phyloP scores from a whole-genome alignment of 2,797 vertebrate genomes.

The Tokudaia tokunoshimensis region DNA sequence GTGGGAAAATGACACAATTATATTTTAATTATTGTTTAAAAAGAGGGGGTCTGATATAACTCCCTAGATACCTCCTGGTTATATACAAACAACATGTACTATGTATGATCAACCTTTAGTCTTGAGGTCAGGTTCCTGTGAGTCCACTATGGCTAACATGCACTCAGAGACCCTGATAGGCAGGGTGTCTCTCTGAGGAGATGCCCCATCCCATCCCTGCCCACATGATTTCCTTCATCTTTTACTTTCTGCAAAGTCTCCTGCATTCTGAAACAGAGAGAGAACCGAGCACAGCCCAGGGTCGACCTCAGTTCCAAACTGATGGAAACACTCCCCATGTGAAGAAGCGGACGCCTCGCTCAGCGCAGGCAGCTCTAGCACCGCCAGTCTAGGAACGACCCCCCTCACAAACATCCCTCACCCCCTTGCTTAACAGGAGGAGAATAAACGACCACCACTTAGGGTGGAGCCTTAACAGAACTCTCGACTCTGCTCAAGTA shows the following conservation, averaged over 20 bases:
- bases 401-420: neutral
- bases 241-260: constrained; percentile 27
- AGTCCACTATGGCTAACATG: neutral
- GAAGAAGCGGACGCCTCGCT: neutral
- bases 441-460: neutral
- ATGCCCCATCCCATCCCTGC: neutral
- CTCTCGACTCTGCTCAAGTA: neutral
- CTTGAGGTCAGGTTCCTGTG: neutral
- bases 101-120: neutral
- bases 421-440: neutral
- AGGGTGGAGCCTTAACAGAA: neutral
- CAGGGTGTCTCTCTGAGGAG: neutral
- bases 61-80: neutral
- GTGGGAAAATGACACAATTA: neutral
- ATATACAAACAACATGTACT: neutral
- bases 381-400: neutral
- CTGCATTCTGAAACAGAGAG: constrained; percentile 14
- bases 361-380: neutral
- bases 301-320: neutral
- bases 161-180: neutral
- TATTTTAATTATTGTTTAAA: neutral
- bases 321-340: neutral
- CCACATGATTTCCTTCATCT: neutral
- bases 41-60: neutral
- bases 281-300: neutral